These are phyloP conservation scores for Dyspetes luteomarginatus DNA, from an alignment of 2,888 invertebrate genomes.

Conservation along the genomic window DNA sequence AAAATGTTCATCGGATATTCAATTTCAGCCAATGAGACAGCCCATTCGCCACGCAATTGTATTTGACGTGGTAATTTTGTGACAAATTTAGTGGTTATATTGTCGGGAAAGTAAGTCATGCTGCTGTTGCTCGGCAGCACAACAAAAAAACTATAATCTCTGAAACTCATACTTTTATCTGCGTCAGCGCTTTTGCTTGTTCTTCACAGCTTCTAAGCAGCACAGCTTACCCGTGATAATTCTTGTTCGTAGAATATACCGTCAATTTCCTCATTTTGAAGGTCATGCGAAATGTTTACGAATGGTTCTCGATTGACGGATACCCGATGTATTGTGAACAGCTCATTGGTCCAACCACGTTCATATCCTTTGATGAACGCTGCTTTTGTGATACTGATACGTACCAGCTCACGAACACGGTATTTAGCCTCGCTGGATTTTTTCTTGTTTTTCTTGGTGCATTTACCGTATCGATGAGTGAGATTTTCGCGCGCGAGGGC, in stretches of 20 bases:
- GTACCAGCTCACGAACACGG: slow-evolving; percentile 10
- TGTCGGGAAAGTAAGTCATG: slow-evolving; percentile 69
- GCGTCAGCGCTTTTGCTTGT: neutral
- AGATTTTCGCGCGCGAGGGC: slow-evolving; percentile 22
- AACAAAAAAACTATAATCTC: slow-evolving; percentile 65
- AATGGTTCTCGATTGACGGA: neutral
- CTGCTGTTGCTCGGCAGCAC: slow-evolving; percentile 70
- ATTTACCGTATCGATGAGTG: neutral
- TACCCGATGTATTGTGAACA: slow-evolving; percentile 29
- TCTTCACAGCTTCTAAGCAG: no score
- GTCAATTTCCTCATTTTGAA: neutral
- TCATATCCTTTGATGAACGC: slow-evolving; percentile 52
- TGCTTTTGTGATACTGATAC: slow-evolving; percentile 42
- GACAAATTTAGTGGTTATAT: slow-evolving; percentile 69
- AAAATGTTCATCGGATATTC: neutral
- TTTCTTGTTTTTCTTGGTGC: no score
- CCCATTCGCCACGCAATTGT: neutral
- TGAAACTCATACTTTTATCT: neutral
- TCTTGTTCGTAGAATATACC: slow-evolving; percentile 57
- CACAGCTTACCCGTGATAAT: slow-evolving; percentile 22
- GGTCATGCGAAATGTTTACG: neutral
- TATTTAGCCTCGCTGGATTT: neutral
- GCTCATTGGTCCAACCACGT: slow-evolving; percentile 38
- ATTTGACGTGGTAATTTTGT: slow-evolving; percentile 66
- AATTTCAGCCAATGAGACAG: neutral